Base-by-base conservation (phyloP, 2,888 invertebrate genomes). In the Drosophila cracens region DNA sequence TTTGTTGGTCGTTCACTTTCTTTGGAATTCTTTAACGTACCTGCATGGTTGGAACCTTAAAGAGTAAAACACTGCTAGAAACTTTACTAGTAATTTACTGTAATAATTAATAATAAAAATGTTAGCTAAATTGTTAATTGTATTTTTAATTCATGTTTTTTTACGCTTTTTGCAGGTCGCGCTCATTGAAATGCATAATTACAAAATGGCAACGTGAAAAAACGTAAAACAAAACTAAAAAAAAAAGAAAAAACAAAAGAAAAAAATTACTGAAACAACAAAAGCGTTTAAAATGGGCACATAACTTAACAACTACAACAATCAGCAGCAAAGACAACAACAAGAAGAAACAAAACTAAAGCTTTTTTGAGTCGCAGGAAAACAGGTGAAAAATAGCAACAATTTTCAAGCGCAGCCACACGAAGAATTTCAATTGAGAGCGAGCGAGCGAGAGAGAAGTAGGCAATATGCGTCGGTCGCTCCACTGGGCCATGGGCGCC, bases 251-350 rank as follows among this genome's bases (percentile, higher is more conserved):
- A 51, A 68, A 43, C 51, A 46, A 49, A 51, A 40, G 36, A 25
- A 36, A 51, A 27, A 27, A 70, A 40, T 59, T 59, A 64, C 63
- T 25, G 25, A 46, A 70, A 52, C 63, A 73, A 59, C 54, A 71
- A 66, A 49, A 43, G 11, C 25, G 62, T 64, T 73, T 36, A 85
- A 76, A 83, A 86, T 80, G 83, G 83, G 68, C 70, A 75, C 86
- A 77, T 76, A 63, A 61, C 53, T 49, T 38, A 67, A 25, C 48
- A 31, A 18, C 18, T 33, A n/a, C 8, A 52, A 52, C 21, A 51
- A 64, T 16, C 51, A 57, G 43, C 25, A 74, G 49, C 29, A 66
- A 29, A 33, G 52, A 53, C 34, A 70, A 57, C 29, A 65, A 61
- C 69, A 60, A 43, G 33, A 61, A 64, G 18, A 16, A 43, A 43